Conservation (phyloP, 2,113 vertebrate species). For the Aix galericulata region DNA sequence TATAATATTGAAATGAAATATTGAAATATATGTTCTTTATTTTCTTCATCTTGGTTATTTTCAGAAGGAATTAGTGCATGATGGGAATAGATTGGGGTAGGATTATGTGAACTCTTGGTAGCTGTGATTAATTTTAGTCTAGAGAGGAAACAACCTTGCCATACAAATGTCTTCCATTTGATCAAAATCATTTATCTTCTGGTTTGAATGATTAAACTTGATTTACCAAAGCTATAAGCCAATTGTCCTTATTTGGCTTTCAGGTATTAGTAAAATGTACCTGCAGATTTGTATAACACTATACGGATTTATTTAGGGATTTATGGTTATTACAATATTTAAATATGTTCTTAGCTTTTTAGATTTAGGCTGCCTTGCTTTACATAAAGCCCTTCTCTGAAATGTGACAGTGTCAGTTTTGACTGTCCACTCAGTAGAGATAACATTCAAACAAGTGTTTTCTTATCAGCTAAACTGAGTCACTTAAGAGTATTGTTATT, state of each 20-base stretch:
- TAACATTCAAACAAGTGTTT: not conserved
- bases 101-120: not conserved
- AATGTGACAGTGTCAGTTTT: not conserved
- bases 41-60: slow-evolving; percentile 7
- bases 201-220: not conserved
- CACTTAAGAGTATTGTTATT: not conserved
- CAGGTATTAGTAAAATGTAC: not conserved
- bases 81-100: not conserved
- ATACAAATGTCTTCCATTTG: not conserved
- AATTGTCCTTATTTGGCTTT: not conserved
- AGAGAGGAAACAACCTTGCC: not conserved
- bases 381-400: not conserved
- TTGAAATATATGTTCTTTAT: not conserved
- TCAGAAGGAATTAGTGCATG: not conserved
- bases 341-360: not conserved
- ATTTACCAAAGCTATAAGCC: not conserved
- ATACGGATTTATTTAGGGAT: not conserved
- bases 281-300: not conserved
- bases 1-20: not conserved
- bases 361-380: not conserved
- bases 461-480: not conserved
- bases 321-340: not conserved
- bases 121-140: not conserved
- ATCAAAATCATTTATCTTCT: not conserved
- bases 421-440: not conserved